Evolutionary conservation across 1,140 invertebrate genomes (phyloP), one percentile per base, ranked within the genome.

Genomic region (Teleopsis dalmanni): DNA sequence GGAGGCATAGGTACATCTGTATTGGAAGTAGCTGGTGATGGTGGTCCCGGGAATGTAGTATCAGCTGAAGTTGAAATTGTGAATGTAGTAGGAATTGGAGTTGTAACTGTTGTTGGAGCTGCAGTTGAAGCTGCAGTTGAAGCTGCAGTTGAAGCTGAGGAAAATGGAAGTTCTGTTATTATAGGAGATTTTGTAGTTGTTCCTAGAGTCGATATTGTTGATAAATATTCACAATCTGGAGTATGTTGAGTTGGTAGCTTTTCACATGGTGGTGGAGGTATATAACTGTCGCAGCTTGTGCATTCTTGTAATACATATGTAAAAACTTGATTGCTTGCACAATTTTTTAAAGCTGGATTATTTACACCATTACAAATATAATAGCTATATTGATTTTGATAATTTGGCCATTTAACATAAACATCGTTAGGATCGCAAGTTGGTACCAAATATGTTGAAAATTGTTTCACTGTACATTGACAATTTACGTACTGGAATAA

Each of bases 351-450:
- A 10, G 4, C 9, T 1, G 48, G 29, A 22, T 27, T 21, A 13
- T 35, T 35, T 6, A 8, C 29, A 22, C 13, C 38, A 10, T 26
- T 9, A 25, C 48, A 50, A 6, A n/a, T 6, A 34, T 44, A 44
- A n/a, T 44, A 50, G 4, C 19, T 25, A 3, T 6, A 11, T n/a
- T 44, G 33, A 29, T 50, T 21, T 3, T 18, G 19, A 29, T 50
- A 50, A 22, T 44, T 29, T n/a, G 48, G 48, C 48, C 48, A 50
- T 21, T 36, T 26, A 4, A 50, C 18, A n/a, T 2, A 6, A 14
- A 37, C 8, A 29, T 50, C 48, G n/a, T 27, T 19, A 6, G 19
- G 19, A 8, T 26, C n/a, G 29, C 48, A 50, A 5, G 21, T 14
- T 4, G 41, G 33, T 14, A 21, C 8, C 6, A 50, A 14, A 18